phyloP scores from a whole-genome alignment of 2,888 invertebrate species.

The Hybos culiciformis region DNA sequence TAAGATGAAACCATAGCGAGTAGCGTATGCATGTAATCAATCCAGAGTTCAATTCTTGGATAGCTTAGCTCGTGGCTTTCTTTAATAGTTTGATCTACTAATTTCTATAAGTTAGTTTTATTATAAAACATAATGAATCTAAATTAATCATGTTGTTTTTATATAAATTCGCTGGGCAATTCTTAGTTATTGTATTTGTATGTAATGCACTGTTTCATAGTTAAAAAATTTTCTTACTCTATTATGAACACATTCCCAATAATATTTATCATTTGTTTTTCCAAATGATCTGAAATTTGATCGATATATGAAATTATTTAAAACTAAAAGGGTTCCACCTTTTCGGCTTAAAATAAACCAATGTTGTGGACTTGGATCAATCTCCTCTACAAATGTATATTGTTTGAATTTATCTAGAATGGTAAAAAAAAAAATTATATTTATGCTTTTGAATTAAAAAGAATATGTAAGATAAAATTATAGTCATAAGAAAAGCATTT shows the following conservation, averaged over 20 bases:
- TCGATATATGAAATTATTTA: constrained; percentile 33
- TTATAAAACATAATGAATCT: too few relatives aligned
- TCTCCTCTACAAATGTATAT: constrained; percentile 20
- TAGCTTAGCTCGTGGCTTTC: too few relatives aligned
- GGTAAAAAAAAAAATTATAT: constrained; percentile 15
- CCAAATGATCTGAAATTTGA: constrained; percentile 34
- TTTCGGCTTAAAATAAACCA: constrained; percentile 33
- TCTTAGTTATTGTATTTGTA: too few relatives aligned
- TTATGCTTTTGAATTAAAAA: neutral
- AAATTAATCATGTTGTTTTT: too few relatives aligned
- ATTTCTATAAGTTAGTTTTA: too few relatives aligned
- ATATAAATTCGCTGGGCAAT: too few relatives aligned
- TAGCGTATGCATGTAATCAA: too few relatives aligned
- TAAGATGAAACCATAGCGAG: too few relatives aligned
- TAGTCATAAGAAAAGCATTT: constrained; percentile 20
- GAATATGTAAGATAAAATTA: neutral
- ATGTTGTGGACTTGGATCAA: constrained; percentile 30
- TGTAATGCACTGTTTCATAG: too few relatives aligned
- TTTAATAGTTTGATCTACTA: too few relatives aligned
- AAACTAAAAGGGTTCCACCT: constrained; percentile 31
- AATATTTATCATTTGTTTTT: constrained; percentile 29
- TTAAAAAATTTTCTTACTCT: too few relatives aligned
- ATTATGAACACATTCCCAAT: constrained; percentile 36
- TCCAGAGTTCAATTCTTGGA: too few relatives aligned
- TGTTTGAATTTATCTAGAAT: constrained; percentile 21